Base-by-base conservation (phyloP, 2,797 vertebrate genomes). In the Fistularia tabacaria region DNA sequence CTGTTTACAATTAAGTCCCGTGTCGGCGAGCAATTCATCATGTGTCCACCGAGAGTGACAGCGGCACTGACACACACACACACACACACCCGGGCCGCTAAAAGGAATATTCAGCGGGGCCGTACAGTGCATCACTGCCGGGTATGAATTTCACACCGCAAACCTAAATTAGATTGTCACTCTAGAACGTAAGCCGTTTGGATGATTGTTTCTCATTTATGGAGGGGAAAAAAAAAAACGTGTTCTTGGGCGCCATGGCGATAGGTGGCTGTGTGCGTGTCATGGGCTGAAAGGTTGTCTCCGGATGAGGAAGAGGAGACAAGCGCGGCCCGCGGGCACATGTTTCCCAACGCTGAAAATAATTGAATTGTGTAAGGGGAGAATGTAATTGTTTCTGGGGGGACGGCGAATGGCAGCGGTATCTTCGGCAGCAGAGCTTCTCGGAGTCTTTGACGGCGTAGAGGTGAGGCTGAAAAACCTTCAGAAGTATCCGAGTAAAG, bases 91-190 rank as follows among this genome's bases (percentile, higher is more conserved):
- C 13, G 1, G 64, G 43, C 47, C 42, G 50, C 51, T 41, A 46
- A 69, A 46, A 73, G 53, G 69, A 66, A 71, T 64, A 56, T 72
- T 64, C 39, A 46, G 37, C 52, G n/a, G n/a, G n/a, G n/a, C n/a
- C n/a, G n/a, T n/a, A n/a, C n/a, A n/a, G n/a, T n/a, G 51, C 53
- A 59, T 73, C 63, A 76, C 53, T 36, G 62, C 42, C 59, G 64
- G 73, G 46, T 47, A 59, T 67, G 41, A 58, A 73, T 71, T 74
- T 60, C 62, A 64, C 71, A 61, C 10, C 49, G 39, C 55, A 42
- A 43, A 69, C 25, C 60, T 79, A 76, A 87, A 87, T 88, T 83
- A 86, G 83, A 82, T 79, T 88, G 86, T 89, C 87, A 85, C 78
- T 85, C 80, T 49, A 74, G 66, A 10, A 38, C 62, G 14, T 71